These are phyloP conservation scores for Helicolenus hilgendorfi DNA, from an alignment of 2,797 vertebrate species.

Conservation along the genomic window DNA sequence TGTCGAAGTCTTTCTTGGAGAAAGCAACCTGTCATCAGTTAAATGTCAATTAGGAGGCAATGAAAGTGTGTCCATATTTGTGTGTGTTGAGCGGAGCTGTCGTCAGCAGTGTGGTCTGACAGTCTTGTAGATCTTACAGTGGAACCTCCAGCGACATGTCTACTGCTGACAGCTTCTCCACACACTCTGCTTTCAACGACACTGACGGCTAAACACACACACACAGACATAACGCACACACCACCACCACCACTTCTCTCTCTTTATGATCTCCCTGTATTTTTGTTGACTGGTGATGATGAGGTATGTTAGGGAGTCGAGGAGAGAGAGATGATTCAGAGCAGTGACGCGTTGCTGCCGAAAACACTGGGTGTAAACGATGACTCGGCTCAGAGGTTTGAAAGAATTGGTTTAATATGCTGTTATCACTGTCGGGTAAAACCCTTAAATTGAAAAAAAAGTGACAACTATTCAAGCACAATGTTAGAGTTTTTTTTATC, in stretches of 20 bases:
- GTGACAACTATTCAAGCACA: slow-evolving; percentile 21
- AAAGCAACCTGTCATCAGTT: slow-evolving; percentile 77
- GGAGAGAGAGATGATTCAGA: slow-evolving; percentile 78
- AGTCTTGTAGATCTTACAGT: slow-evolving; percentile 79
- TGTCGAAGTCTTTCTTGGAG: slow-evolving; percentile 62
- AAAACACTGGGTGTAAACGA: slow-evolving; percentile 66
- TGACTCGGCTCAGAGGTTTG: slow-evolving; percentile 64
- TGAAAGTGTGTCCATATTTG: slow-evolving; percentile 53
- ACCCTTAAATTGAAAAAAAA: slow-evolving; percentile 29
- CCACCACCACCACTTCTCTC: slow-evolving; percentile 45
- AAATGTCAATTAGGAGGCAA: slow-evolving; percentile 82
- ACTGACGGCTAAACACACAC: slow-evolving; percentile 56
- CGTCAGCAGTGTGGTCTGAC: slow-evolving; percentile 79
- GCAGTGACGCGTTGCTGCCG: slow-evolving; percentile 54
- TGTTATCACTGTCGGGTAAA: slow-evolving; percentile 48
- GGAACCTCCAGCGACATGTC: slow-evolving; percentile 76
- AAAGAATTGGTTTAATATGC: slow-evolving; percentile 63
- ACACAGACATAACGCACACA: not conserved
- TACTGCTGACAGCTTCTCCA: slow-evolving; percentile 85
- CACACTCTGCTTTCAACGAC: slow-evolving; percentile 72
- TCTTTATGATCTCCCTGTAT: slow-evolving; percentile 78
- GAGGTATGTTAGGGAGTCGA: slow-evolving; percentile 75
- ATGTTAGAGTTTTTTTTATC: slow-evolving; percentile 22
- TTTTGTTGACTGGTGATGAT: slow-evolving; percentile 79
- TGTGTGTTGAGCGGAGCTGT: slow-evolving; percentile 62